Base-by-base conservation (phyloP, 2,888 invertebrate species). In the Meloe dianella region DNA sequence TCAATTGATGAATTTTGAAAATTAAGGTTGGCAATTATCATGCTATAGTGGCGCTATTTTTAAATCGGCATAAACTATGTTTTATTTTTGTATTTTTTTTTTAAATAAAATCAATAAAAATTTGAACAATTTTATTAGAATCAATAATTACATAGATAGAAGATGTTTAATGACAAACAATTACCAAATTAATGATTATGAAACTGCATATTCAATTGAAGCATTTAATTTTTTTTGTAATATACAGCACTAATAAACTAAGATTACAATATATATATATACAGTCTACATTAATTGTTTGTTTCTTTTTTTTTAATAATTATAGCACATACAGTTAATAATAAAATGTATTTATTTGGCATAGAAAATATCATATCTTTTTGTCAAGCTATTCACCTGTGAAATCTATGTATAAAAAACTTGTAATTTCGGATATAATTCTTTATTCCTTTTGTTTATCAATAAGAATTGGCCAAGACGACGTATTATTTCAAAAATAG, bases 311-410 rank as follows among this genome's bases (percentile, higher is more conserved):
- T 70, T 69, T 75, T 76, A 77, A 78, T 70, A 71, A 75, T 71
- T 78, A 79, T 77, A 80, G 78, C 80, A 79, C 79, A 75, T 74
- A 65, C 62, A 70, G 70, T 71, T 76, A 71, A 72, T 75, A 73
- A 74, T 76, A 76, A 71, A 74, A 77, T 75, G 77, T 78, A 79
- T 81, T n/a, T n/a, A n/a, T n/a, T 81, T 80, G 81, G 80, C 81
- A 80, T 81, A 80, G 74, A 80, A 81, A 81, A 80, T 78, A 79
- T 79, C 74, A 67, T 72, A 71, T 71, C 70, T 72, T 74, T 74
- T 20, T 20, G 8, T 14, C 9, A 78, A 77, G 77, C 78, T 78
- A 76, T 68, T 66, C 65, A 35, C 30, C 1, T 61, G 64, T 65
- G 65, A 65, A 58, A 62, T 58, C 57, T 65, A 61, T 63, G 12